Evolutionary conservation across 2,797 vertebrate genomes (phyloP).

Genomic region (Alcedo atthis): DNA sequence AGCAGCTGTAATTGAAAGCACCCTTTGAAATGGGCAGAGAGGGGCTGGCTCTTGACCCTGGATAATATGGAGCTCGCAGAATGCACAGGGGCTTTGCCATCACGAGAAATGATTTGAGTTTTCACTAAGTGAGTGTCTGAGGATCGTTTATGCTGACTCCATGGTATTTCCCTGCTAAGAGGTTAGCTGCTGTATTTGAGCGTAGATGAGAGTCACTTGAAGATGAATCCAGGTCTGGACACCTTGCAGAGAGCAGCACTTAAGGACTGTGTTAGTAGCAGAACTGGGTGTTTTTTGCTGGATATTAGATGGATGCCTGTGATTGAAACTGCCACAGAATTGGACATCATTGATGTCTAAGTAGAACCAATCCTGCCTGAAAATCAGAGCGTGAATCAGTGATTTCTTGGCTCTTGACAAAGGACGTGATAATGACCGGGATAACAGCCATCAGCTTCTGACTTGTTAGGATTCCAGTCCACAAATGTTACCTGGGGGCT

Average conservation of each 20-base stretch:
- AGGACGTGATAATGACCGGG: constrained; percentile 72
- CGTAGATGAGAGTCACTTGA: constrained; percentile 59
- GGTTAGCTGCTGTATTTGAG: constrained; percentile 65
- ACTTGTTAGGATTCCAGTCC: constrained; percentile 64
- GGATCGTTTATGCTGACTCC: constrained; percentile 44
- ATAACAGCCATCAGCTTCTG: constrained; percentile 63
- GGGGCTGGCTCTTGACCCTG: constrained; percentile 62
- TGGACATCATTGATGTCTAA: constrained; percentile 72
- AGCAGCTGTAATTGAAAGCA: constrained; percentile 51
- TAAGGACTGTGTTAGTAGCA: constrained; percentile 47
- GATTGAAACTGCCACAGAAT: constrained; percentile 66
- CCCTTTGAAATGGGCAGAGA: constrained; percentile 41
- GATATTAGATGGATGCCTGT: constrained; percentile 35
- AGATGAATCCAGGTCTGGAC: constrained; percentile 41
- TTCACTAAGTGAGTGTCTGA: constrained; percentile 58
- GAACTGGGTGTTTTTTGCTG: not conserved
- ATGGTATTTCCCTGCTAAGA: constrained; percentile 52
- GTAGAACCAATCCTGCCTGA: constrained; percentile 73
- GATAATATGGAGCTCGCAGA: constrained; percentile 43
- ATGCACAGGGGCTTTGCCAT: constrained; percentile 41
- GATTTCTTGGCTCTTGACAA: constrained; percentile 69
- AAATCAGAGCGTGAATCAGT: constrained; percentile 77
- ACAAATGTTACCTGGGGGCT: constrained; percentile 59
- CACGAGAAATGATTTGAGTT: constrained; percentile 63
- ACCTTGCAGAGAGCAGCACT: constrained; percentile 62